Percentiles rank a stretch among this genome's conserved stretches.
These are phyloP conservation scores for Siderastrea radians DNA, from an alignment of 92 coral and sea anemone genomes.

Conservation along the genomic window DNA sequence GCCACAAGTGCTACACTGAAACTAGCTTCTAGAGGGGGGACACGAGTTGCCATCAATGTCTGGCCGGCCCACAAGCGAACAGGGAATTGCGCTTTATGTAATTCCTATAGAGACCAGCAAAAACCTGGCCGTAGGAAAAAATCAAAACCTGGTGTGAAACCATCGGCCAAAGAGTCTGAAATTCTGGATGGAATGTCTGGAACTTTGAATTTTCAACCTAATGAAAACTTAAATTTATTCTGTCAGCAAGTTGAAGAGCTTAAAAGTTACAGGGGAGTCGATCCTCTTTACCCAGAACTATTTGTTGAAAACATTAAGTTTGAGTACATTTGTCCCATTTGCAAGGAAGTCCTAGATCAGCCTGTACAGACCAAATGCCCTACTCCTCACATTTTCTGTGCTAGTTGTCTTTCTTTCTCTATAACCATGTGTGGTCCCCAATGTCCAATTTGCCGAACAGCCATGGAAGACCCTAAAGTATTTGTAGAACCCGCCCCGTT, in stretches of 20 bases:
- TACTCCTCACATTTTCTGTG: slow-evolving; percentile 56
- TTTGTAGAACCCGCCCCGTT: slow-evolving; percentile 45
- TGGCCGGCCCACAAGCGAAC: slow-evolving; percentile 17
- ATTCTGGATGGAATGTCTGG: slow-evolving; percentile 52
- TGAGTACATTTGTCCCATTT: slow-evolving; percentile 55
- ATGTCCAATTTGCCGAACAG: slow-evolving; percentile 27
- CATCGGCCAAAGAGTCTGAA: slow-evolving; percentile 1
- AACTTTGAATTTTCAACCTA: slow-evolving; percentile 40
- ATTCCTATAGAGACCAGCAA: slow-evolving; percentile 38
- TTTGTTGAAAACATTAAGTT: slow-evolving; percentile 42
- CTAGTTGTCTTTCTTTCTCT: slow-evolving; percentile 43
- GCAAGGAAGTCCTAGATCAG: slow-evolving; percentile 60
- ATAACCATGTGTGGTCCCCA: slow-evolving; percentile 33
- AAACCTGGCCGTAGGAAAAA: slow-evolving; percentile 36
- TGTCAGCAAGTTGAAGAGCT: slow-evolving; percentile 20
- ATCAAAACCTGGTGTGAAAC: slow-evolving; percentile 38
- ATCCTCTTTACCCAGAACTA: slow-evolving; percentile 48
- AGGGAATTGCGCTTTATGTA: slow-evolving; percentile 7
- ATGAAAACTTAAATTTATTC: slow-evolving; percentile 3
- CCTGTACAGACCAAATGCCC: slow-evolving; percentile 43
- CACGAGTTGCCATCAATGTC: slow-evolving; percentile 8
- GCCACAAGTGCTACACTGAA: slow-evolving; percentile 1
- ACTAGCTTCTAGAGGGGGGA: slow-evolving; percentile 1
- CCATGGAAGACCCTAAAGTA: slow-evolving; percentile 27
- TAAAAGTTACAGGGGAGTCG: slow-evolving; percentile 32